Conservation (phyloP, 2,888 invertebrate genomes). For the Melikaiella ostensackeni region DNA sequence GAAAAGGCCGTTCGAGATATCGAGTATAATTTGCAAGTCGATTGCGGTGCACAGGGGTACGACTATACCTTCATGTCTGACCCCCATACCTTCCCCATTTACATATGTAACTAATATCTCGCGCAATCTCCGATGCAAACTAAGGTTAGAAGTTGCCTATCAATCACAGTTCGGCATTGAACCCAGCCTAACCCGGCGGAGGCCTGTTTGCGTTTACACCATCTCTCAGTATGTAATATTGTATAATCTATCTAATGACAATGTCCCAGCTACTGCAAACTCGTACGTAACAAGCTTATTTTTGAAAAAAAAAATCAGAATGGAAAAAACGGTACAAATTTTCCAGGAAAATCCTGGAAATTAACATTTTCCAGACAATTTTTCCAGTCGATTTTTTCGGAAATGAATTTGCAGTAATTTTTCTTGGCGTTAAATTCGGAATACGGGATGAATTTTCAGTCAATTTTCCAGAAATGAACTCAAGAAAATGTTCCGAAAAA, state of each 20-base stretch:
- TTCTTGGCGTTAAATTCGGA: too few species aligned
- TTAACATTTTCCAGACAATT: too few species aligned
- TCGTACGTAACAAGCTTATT: slow-evolving; percentile 46
- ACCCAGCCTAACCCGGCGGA: slow-evolving; percentile 62
- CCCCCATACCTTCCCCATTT: slow-evolving; percentile 60
- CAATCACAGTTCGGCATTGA: slow-evolving; percentile 74
- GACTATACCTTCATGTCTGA: slow-evolving; percentile 49
- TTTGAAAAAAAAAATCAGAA: background rate
- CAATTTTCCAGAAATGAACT: too few species aligned
- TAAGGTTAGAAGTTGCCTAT: slow-evolving; percentile 73
- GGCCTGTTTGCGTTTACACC: slow-evolving; percentile 30
- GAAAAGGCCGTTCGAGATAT: slow-evolving; percentile 57
- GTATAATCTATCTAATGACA: slow-evolving; percentile 41
- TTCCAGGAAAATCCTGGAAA: background rate
- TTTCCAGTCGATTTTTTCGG: too few species aligned
- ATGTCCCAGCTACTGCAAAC: slow-evolving; percentile 45
- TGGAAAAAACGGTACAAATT: too few species aligned
- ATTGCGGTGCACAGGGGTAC: slow-evolving; percentile 56
- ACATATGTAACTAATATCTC: slow-evolving; percentile 65
- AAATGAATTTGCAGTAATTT: too few species aligned
- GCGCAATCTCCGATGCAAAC: slow-evolving; percentile 69
- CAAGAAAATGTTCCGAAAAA: too few species aligned
- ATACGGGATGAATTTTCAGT: too few species aligned
- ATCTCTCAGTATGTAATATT: slow-evolving; percentile 2
- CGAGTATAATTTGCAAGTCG: slow-evolving; percentile 67